Evolutionary conservation across 2,888 invertebrate genomes (phyloP).

Genomic region (Chloroclysta siterata): DNA sequence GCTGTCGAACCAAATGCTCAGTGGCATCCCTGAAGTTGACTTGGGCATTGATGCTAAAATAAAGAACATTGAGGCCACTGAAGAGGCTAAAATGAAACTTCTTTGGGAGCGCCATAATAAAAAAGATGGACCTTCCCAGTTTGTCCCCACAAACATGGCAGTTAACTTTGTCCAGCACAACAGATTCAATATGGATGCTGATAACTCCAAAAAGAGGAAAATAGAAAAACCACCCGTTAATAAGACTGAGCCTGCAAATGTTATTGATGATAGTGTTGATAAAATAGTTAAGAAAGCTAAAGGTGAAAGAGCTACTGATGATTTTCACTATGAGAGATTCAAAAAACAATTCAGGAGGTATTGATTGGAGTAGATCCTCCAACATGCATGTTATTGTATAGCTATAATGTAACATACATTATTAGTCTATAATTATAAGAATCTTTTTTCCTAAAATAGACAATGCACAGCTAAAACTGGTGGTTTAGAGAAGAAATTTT

Average conservation of each 20-base stretch:
- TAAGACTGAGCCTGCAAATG: constrained; percentile 59
- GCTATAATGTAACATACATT: not conserved
- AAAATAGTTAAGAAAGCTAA: constrained; percentile 87
- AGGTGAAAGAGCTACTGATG: constrained; percentile 97
- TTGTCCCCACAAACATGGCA: constrained; percentile 99
- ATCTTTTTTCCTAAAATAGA: no score
- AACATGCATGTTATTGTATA: not conserved
- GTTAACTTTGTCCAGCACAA: constrained; percentile 99
- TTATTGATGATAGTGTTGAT: constrained; percentile 77
- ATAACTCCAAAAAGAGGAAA: constrained; percentile 86
- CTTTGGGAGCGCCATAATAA: constrained; percentile 95
- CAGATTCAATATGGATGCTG: constrained; percentile 95
- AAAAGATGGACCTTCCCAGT: constrained; percentile 96
- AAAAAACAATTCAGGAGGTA: constrained; percentile 97
- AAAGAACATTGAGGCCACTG: constrained; percentile 99
- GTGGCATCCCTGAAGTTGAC: constrained; percentile 99
- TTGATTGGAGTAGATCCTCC: constrained; percentile 59
- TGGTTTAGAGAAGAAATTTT: no score
- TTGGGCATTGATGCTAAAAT: constrained; percentile 99
- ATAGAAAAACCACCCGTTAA: constrained; percentile 79
- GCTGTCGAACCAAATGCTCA: constrained; percentile 99
- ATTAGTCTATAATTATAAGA: no score
- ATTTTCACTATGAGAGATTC: constrained; percentile 98
- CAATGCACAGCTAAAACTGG: no score
- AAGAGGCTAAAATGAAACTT: constrained; percentile 97